Base-by-base conservation (phyloP, 2,113 vertebrate species). In the Sinocyclocheilus anophthalmus region DNA sequence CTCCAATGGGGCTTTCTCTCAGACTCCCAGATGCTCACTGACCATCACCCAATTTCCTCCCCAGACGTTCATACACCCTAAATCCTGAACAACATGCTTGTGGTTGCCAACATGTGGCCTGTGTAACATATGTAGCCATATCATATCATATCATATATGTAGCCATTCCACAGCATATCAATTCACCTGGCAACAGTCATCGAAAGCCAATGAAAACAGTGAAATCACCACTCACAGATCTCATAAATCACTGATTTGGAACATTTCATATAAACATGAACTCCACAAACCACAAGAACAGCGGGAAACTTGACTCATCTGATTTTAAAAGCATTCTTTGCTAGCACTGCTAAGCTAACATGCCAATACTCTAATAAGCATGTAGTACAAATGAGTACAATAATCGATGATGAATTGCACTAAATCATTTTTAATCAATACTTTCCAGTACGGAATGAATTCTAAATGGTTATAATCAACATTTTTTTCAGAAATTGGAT, bases 21-120 rank as follows among this genome's bases (percentile, higher is more conserved):
- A 65, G 59, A 81, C 6, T 20, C 80, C 63, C 42, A 82, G 42
- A 69, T 22, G 22, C 22, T 45, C 78, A 13, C 78, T 63, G 78
- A 65, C 63, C 9, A 50, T 45, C 26, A 30, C 37, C 1, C 61
- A 65, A 81, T 69, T 67, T 82, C 63, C 80, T 50, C 80, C 70
- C 59, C 37, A 81, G 57, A 63, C 22, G 14, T 77, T 77, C 24
- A 77, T 77, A 30, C 76, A 55, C 14, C 24, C 24, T 9, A 77
- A 18, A 55, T 77, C 48, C 24, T 33, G 16, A 77, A 26, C 26
- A 55, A 10, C 50, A 55, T 55, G 76, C 26, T 55, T 53, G 50
- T 18, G 76, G 26, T 11, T 55, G n/a, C 48, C 18, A 18, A 77
- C 70, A 55, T 77, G 48, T 55, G 75, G 33, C 75, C 75, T 0